Base-by-base conservation (phyloP, 2,888 invertebrate species). In the Camponotus fellah region DNA sequence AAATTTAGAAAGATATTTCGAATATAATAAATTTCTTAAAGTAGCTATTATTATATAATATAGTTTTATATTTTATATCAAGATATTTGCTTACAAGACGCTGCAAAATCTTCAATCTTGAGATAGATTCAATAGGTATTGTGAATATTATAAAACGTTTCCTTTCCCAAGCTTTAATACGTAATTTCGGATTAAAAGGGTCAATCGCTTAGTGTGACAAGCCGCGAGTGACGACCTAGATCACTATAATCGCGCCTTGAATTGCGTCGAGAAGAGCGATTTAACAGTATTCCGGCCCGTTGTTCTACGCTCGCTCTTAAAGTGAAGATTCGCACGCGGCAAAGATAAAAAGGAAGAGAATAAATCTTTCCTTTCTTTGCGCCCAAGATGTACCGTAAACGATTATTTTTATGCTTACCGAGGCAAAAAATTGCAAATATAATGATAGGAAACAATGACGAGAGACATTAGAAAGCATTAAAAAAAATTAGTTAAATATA, bases 221-320 rank as follows among this genome's bases (percentile, higher is more conserved):
- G 77, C 40, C 26, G 56, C 56, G 56, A 77, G 68, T n/a, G 14
- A 65, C 66, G 77, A 77, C 71, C 71, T 60, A 80, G 71, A 80
- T 80, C 34, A 46, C 21, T 12, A 69, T 69, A 60, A 79, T 79
- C 71, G 37, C 71, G 46, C 26, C 17, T 62, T 37, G 46, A 79
- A 69, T 79, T 79, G 60, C 58, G 34, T 69, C 71, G 26, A 53
- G 53, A 60, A 69, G 69, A 71, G 37, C 60, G 46, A 79, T 79
- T 37, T 80, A 80, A 80, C 71, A 71, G 49, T 71, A 80, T 46
- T 21, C 10, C 60, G 17, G 17, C 46, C 71, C 71, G 46, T 80
- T 80, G 60, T 80, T 69, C 26, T 58, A 79, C 60, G 14, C 32
- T 17, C 34, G 60, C 34, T 58, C 21, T 40, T 53, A n/a, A 17